Conservation (phyloP, 2,113 vertebrate genomes). For the Ia io region DNA sequence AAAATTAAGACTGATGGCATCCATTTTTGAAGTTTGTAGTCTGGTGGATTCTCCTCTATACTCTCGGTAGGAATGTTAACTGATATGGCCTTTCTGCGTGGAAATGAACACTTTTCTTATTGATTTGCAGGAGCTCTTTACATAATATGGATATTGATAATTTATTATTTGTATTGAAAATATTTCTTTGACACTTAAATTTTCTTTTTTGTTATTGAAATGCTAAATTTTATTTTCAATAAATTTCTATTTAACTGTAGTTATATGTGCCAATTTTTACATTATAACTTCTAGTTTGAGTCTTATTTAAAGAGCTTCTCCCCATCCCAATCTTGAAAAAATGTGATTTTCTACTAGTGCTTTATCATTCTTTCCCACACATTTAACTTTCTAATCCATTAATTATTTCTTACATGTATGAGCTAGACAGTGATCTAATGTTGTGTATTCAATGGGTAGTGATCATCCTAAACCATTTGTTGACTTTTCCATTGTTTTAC, state of each 20-base stretch:
- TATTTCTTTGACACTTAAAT: background rate
- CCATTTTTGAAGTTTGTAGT: background rate
- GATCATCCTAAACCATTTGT: background rate
- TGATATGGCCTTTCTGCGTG: background rate
- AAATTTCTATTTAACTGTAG: background rate
- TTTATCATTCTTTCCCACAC: background rate
- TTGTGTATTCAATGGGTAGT: background rate
- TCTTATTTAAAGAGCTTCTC: background rate
- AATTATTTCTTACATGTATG: background rate
- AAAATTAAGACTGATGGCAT: background rate
- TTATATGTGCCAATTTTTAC: background rate
- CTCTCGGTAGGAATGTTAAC: background rate
- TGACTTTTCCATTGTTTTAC: background rate
- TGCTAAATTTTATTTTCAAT: background rate
- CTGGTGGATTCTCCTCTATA: background rate
- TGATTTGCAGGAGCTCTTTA: background rate
- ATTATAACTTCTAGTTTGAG: background rate
- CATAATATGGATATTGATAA: background rate
- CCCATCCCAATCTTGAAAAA: background rate
- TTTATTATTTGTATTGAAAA: background rate
- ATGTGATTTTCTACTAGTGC: background rate
- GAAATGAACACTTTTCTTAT: background rate
- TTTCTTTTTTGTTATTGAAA: background rate
- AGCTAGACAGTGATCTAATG: background rate
- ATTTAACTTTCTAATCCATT: background rate